Evolutionary conservation across 1,140 invertebrate genomes (phyloP), one percentile per base, ranked within the genome.

Genomic region (Calliopsis andreniformis): DNA sequence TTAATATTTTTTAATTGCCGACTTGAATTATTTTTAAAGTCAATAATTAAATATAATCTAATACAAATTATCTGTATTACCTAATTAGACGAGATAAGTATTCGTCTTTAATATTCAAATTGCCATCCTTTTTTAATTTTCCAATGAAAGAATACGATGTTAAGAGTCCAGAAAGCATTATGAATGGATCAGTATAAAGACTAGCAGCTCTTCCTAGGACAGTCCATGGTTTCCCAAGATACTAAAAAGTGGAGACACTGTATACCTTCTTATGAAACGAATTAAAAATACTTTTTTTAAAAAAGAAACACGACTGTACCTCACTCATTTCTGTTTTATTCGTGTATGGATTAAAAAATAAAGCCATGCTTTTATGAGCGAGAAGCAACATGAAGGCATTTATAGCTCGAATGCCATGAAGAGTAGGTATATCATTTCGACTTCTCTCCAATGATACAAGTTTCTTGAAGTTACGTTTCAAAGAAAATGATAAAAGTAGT

Each of bases 151-250:
- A 94, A 84, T 95, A 94, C 0, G 95, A 92, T 8, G 95, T 95
- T 43, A 96, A 86, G 43, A 95, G 93, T 10, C 95, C 96, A 59
- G 95, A 96, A 45, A 96, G 91, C 93, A 96, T 95, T 14, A 96
- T 93, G 82, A 96, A 96, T 25, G 95, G 95, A 89, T 96, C 96
- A 1, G 96, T 96, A 80, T 96, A 96, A 3, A 96, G 89, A 83
- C 95, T 96, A 0, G 96, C 95, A 2, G 95, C 95, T 55, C 95
- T 92, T 30, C 94, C 95, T 23, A 96, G 89, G 1, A 96, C 94
- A 1, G 95, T 95, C 95, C 95, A 96, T 0, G 94, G 93, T 91
- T 94, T 93, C 0, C 94, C 94, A 55, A 96, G 91, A 73, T 92
- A 92, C 95, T 95, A 80, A 85, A 83, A 85, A 35, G 20, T 77